Evolutionary conservation across 2,113 vertebrate genomes (phyloP).

Genomic region (Chlorodrepanis virens): DNA sequence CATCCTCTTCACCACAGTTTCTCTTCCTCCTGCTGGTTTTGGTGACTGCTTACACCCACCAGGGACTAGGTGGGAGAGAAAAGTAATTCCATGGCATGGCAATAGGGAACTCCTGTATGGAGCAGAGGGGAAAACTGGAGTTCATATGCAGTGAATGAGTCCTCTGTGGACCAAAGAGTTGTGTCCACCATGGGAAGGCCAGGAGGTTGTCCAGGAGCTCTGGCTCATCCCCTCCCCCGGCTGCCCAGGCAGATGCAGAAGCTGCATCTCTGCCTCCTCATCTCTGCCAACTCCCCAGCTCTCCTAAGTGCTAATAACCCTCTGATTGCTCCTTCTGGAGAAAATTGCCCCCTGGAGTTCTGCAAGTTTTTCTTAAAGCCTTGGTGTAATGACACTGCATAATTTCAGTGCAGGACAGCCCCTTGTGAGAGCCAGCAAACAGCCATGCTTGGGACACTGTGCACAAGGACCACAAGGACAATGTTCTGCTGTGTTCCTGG

Average conservation of each 20-base stretch:
- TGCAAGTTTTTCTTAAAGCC: background rate
- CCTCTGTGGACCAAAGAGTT: background rate
- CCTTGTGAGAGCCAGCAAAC: background rate
- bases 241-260: background rate
- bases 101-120: fast-evolving
- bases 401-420: background rate
- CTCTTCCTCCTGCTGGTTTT: background rate
- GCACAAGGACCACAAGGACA: background rate
- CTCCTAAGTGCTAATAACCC: background rate
- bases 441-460: background rate
- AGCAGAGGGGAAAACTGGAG: background rate
- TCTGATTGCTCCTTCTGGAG: background rate
- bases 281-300: background rate
- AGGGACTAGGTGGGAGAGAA: background rate
- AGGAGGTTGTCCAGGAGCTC: background rate
- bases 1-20: background rate
- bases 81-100: background rate
- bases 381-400: background rate
- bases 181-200: background rate
- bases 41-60: fast-evolving
- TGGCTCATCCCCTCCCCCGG: background rate
- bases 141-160: fast-evolving
- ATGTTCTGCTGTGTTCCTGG: background rate
- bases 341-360: background rate
- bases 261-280: background rate